Evolutionary conservation across 2,113 vertebrate species (phyloP), one percentile per base, ranked within the genome.

Genomic region (Ceyx cyanopectus): DNA sequence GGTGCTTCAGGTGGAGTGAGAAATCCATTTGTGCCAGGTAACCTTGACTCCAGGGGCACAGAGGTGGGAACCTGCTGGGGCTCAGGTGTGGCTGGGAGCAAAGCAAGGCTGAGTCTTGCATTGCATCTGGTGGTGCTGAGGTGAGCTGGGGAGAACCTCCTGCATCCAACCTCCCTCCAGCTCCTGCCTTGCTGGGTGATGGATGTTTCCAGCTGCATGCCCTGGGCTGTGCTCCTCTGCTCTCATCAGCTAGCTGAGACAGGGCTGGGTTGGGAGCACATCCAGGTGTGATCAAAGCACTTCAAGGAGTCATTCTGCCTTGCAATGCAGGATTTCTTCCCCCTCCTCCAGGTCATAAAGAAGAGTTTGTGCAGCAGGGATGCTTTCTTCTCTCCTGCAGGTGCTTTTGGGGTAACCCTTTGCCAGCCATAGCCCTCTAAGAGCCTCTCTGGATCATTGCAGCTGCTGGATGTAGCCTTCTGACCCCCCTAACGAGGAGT

Each of bases 381-480:
- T 56, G 58, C 58, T 51, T 68, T 65, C 40, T 53, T 80, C 40
- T 80, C 45, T 63, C 40, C 9, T 61, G 48, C 14, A 51, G 12
- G 2, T 7, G 27, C 18, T 50, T 84, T 63, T 70, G 66, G 18
- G 2, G 2, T 45, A 32, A 12, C 48, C 62, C 43, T 73, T 50
- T 14, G 1, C 19, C 3, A 4, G 27, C 19, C 1, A 1, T 6
- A 58, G 13, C 12, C 27, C 14, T 30, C 2, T 3, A 15, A 51
- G 41, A 87, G 8, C 61, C 22, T 14, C 1, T 3, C 0, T 53
- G 30, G 50, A 9, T 68, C 3, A 0, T 0, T 68, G 62, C 27
- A 37, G 48, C 27, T 21, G 46, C 29, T 56, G 34, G 24, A 24
- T 0, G 0, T 24, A 7, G 5, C 23, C 18, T 40, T n/a, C 75